Base-by-base conservation (phyloP, 2,113 vertebrate species). In the Pomatostomus ruficeps region DNA sequence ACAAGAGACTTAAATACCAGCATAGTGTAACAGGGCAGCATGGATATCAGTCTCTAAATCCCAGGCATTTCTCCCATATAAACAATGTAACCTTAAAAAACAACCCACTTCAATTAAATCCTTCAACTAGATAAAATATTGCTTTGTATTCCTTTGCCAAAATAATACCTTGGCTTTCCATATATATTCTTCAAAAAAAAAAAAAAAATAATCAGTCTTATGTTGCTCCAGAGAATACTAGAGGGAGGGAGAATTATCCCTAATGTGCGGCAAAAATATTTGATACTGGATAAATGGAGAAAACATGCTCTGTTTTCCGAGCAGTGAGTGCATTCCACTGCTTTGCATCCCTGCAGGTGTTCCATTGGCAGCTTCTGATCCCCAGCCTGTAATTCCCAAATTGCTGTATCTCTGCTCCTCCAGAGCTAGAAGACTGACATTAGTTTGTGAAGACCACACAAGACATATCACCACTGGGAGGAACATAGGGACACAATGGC, bases 1-100 rank as follows among this genome's bases (percentile, higher is more conserved):
- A 77, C 71, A 93, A 89, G 36, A 73, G 45, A 33, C 13, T 63
- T 92, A 93, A 88, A 79, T 66, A 88, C 42, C 66, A 66, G 28
- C 20, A 45, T 42, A 85, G 29, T 36, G 65, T 55, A 62, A 62
- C 66, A 92, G 55, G n/a, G 31, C 29, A 74, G 10, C 4, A 1
- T 45, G 24, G 46, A 83, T 90, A 31, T 71, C 42, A 71, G 9
- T 75, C 82, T 86, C 46, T 88, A 85, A 85, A 91, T 82, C 33
- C 40, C 45, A 78, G 43, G 13, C 17, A 14, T 79, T 28, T 9
- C 24, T 79, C 31, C 45, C 29, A 19, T 55, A 58, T 2, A 4
- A 67, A 58, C 11, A 79, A 65, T 63, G 42, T 36, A 15, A 61
- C 57, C 14, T 62, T 63, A 42, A 93, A 93, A 45, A 40, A 25